Conservation (phyloP, 2,888 invertebrate species). For the Metopia argyrocephala region DNA sequence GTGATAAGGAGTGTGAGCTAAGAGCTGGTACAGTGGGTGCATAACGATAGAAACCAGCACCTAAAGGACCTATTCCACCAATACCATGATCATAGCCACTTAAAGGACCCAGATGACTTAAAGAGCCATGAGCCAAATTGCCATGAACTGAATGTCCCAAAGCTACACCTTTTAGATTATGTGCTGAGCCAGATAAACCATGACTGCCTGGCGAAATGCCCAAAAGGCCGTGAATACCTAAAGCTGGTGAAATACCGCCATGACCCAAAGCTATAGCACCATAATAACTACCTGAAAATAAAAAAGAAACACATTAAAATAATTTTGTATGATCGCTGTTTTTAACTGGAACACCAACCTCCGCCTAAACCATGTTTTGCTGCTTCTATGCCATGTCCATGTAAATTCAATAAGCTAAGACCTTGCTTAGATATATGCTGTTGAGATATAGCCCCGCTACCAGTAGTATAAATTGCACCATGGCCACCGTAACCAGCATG, state of each 20-base stretch:
- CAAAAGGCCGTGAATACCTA: slow-evolving; percentile 71
- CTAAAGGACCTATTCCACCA: slow-evolving; percentile 72
- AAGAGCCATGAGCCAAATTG: slow-evolving; percentile 33
- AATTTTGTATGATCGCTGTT: too few relatives aligned
- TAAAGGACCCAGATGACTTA: slow-evolving; percentile 64
- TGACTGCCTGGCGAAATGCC: slow-evolving; percentile 60
- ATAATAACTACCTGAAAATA: slow-evolving; percentile 66
- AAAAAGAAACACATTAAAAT: background rate
- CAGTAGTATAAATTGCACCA: slow-evolving; percentile 30
- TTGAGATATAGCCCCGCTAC: slow-evolving; percentile 62
- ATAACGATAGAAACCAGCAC: slow-evolving; percentile 74
- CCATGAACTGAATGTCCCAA: slow-evolving; percentile 4
- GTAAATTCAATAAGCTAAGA: slow-evolving; percentile 39
- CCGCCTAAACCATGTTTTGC: slow-evolving; percentile 33
- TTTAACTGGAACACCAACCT: slow-evolving; percentile 12
- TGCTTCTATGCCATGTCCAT: slow-evolving; percentile 9
- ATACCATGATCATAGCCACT: slow-evolving; percentile 70
- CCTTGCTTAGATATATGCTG: slow-evolving; percentile 68
- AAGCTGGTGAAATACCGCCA: slow-evolving; percentile 70
- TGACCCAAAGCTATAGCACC: slow-evolving; percentile 74
- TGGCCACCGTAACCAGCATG: slow-evolving; percentile 29
- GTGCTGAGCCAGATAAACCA: slow-evolving; percentile 25
- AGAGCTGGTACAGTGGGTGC: slow-evolving; percentile 76
- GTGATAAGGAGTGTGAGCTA: slow-evolving; percentile 75
- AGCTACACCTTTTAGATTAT: slow-evolving; percentile 44